These are phyloP conservation scores for Ericerus pela DNA, from an alignment of 1,140 invertebrate genomes.

Conservation along the genomic window DNA sequence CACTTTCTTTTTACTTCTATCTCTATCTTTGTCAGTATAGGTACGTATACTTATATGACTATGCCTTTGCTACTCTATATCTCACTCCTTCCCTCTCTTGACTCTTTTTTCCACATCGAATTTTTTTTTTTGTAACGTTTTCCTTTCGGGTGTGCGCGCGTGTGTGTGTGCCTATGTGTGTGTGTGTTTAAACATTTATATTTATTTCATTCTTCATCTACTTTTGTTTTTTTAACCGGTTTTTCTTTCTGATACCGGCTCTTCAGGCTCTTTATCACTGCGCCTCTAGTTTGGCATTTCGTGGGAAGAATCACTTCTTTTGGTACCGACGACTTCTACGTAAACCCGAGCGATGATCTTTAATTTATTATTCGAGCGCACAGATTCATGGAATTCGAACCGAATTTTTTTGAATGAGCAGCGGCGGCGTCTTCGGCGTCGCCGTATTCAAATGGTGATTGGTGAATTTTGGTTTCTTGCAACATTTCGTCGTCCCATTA, in stretches of 20 bases:
- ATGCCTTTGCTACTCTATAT: too few species aligned
- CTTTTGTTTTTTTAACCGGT: slow-evolving; percentile 6
- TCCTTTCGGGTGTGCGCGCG: too few species aligned
- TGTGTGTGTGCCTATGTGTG: too few species aligned
- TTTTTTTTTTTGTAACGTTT: too few species aligned
- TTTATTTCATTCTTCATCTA: slow-evolving; percentile 9
- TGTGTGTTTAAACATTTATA: too few species aligned
- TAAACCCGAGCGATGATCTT: slow-evolving; percentile 3
- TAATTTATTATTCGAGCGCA: slow-evolving; percentile 7
- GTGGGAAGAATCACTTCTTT: slow-evolving; percentile 12
- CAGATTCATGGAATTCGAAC: slow-evolving; percentile 6
- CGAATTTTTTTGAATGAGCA: neutral
- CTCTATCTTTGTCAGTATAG: too few species aligned
- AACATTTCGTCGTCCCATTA: too few species aligned
- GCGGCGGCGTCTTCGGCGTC: neutral
- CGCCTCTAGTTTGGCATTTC: slow-evolving; percentile 10
- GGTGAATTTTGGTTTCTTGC: too few species aligned
- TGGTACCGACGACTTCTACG: slow-evolving; percentile 7
- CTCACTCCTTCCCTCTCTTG: too few species aligned
- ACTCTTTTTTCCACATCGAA: too few species aligned
- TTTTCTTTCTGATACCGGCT: slow-evolving; percentile 12
- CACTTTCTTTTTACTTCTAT: slow-evolving; percentile 7
- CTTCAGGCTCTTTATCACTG: slow-evolving; percentile 10
- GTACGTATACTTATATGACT: too few species aligned
- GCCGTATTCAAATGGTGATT: neutral